Evolutionary conservation across 53 echinoderm and acorn worm species (phyloP).

Genomic region (Echinometra lucunter): DNA sequence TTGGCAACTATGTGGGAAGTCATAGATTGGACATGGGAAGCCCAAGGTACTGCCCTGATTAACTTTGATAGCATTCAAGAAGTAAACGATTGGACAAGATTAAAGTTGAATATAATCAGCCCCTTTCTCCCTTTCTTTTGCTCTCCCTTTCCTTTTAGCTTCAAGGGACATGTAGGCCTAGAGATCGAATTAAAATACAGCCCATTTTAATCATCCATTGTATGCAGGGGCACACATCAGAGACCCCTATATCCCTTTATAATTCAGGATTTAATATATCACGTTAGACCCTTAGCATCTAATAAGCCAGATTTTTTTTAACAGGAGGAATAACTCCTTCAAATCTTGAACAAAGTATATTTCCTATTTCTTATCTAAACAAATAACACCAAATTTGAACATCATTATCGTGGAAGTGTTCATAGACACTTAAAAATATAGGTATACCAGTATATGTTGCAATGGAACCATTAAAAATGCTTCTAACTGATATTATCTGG

Average conservation of each 20-base stretch:
- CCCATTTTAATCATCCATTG: conserved; percentile 9
- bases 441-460: too few species aligned
- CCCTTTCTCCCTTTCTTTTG: neutral
- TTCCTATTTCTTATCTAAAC: too few species aligned
- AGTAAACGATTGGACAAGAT: conserved; percentile 18
- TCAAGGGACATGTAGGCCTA: conserved; percentile 14
- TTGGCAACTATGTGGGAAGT: neutral
- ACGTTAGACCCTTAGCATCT: neutral
- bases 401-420: too few species aligned
- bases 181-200: neutral
- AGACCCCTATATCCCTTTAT: neutral
- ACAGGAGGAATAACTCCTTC: neutral
- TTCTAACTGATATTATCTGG: too few species aligned
- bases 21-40: neutral
- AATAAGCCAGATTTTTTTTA: neutral
- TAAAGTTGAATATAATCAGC: conserved; percentile 1
- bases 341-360: neutral
- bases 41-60: conserved; percentile 11
- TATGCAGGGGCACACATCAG: neutral
- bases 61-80: conserved; percentile 22
- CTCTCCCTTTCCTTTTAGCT: neutral
- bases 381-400: too few species aligned
- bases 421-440: too few species aligned
- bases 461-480: too few species aligned
- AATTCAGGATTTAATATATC: neutral